Percentiles rank a stretch among this genome's conserved stretches.
Evolutionary conservation across 2,113 vertebrate genomes (phyloP).

Genomic region (Eira barbara): DNA sequence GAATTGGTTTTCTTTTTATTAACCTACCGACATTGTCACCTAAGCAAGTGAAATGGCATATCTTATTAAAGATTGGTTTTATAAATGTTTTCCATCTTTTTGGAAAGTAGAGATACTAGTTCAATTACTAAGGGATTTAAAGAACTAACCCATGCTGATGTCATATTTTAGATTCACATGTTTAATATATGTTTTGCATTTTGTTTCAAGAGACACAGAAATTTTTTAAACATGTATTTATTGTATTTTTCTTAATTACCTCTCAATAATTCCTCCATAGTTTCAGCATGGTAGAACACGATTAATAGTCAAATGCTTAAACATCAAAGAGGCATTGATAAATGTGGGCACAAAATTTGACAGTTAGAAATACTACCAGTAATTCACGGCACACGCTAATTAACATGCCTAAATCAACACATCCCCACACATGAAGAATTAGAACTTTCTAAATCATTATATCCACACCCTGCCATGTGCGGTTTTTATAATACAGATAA

Average conservation of each 20-base stretch:
- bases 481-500: not conserved
- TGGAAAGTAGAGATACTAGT: not conserved
- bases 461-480: not conserved
- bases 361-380: not conserved
- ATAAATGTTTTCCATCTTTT: not conserved
- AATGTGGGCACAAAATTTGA: not conserved
- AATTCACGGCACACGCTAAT: not conserved
- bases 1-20: not conserved
- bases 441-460: not conserved
- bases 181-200: not conserved
- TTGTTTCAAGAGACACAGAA: not conserved
- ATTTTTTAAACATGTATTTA: not conserved
- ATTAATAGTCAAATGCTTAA: not conserved
- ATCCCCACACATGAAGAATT: not conserved
- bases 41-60: not conserved
- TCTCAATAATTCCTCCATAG: not conserved
- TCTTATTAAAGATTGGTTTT: not conserved
- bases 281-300: not conserved
- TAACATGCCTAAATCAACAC: not conserved
- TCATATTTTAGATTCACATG: not conserved
- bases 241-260: not conserved
- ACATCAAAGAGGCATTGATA: not conserved
- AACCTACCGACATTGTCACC: not conserved
- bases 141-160: not conserved
- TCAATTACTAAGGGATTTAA: not conserved